Evolutionary conservation across 2,113 vertebrate species (phyloP).

Genomic region (Lagopus muta): DNA sequence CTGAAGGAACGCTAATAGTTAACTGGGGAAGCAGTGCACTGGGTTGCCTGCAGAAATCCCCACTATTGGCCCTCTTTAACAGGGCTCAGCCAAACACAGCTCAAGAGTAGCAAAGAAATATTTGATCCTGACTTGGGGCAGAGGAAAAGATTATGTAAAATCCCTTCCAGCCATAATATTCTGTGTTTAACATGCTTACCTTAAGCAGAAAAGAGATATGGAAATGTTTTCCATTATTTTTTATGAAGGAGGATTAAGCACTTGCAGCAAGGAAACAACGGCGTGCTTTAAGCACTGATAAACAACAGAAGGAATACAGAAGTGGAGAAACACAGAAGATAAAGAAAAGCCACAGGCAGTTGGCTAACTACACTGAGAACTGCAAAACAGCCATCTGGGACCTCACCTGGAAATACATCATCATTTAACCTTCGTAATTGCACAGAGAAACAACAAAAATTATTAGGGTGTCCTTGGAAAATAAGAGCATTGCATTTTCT

Average conservation of each 20-base stretch:
- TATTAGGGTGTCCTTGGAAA: not conserved
- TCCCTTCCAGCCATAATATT: not conserved
- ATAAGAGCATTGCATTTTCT: not conserved
- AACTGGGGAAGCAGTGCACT: not conserved
- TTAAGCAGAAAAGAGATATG: not conserved
- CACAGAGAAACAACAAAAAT: not conserved
- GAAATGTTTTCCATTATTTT: not conserved
- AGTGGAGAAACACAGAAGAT: not conserved
- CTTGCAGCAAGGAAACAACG: not conserved
- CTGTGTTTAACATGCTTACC: not conserved
- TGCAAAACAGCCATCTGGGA: not conserved
- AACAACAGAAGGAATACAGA: not conserved
- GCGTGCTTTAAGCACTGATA: not conserved
- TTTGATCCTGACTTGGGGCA: slow-evolving; percentile 27
- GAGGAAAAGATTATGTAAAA: slow-evolving; percentile 39
- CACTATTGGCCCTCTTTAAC: not conserved
- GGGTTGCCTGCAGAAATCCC: not conserved
- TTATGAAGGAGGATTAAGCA: not conserved
- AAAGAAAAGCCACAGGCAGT: not conserved
- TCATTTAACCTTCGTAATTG: not conserved
- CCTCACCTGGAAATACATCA: not conserved
- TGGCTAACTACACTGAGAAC: not conserved
- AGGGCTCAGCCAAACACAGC: slow-evolving; percentile 10
- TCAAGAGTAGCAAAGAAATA: slow-evolving; percentile 28
- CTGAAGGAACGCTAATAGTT: not conserved